Base-by-base conservation (phyloP, 2,113 vertebrate species). In the Corythoichthys intestinalis region DNA sequence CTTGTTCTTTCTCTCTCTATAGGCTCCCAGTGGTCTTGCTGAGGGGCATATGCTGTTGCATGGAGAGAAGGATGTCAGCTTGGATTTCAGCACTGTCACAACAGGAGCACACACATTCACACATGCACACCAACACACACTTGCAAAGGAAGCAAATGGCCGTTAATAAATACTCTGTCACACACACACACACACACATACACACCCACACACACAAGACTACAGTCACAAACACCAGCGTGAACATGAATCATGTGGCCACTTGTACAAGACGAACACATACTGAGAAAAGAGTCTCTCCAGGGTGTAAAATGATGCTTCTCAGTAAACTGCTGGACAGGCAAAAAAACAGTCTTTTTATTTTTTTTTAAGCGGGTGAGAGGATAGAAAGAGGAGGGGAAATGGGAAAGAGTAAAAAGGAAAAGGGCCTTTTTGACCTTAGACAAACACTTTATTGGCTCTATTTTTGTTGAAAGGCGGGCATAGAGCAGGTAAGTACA, bases 11-110 rank as follows among this genome's bases (percentile, higher is more conserved):
- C 72, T 73, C 75, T 71, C 83, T 76, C 83, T 82, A 66, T 71
- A 80, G 80, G 61, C 74, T 88, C 87, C 80, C 85, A 87, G 85
- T 85, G 83, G 88, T 88, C 88, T 90, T 85, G 87, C 87, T 90
- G 88, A 86, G 88, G 87, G 87, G 87, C 88, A 90, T 88, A 88
- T 90, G 88, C 87, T 90, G 81, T 82, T 84, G 85, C 82, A 80
- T 76, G 79, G 85, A 88, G 87, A 81, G 83, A 75, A 81, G 84
- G 85, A 79, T 85, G 88, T 87, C 88, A 89, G 87, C 87, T 86
- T 86, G 87, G 87, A 88, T 88, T 88, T 90, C 83, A 84, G 83
- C 81, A 81, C 87, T 86, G 82, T 86, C 87, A 86, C 87, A 85
- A 88, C 83, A 76, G 83, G 84, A 65, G 72, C 66, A 79, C 79